These are phyloP conservation scores for Drosophila mettleri DNA, from an alignment of 2,888 invertebrate species.

Conservation along the genomic window DNA sequence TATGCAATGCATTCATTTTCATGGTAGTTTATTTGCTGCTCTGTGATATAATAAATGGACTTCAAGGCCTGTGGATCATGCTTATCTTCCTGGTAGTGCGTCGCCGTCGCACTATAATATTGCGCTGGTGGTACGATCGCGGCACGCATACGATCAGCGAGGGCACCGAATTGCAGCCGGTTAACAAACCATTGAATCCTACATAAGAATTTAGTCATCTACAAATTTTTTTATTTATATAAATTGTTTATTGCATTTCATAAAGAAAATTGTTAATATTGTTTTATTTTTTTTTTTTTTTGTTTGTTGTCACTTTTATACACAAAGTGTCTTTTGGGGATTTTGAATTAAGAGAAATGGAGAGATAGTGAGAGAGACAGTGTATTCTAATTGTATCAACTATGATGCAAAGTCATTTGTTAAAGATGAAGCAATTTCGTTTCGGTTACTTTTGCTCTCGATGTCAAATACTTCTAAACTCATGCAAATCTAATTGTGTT, in stretches of 20 bases:
- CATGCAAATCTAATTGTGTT: constrained; percentile 51
- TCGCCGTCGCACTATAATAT: constrained; percentile 80
- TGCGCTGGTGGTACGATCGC: constrained; percentile 84
- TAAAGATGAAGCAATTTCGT: constrained; percentile 46
- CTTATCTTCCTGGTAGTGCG: constrained; percentile 87
- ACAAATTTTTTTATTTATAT: constrained; percentile 52
- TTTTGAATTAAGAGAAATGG: constrained; percentile 10
- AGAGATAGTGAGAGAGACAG: constrained; percentile 24
- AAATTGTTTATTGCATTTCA: constrained; percentile 75
- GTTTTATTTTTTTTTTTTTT: constrained; percentile 6
- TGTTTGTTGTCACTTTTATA: constrained; percentile 50
- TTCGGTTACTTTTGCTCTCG: constrained; percentile 29
- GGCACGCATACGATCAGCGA: constrained; percentile 81
- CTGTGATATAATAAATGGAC: constrained; percentile 89
- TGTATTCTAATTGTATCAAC: constrained; percentile 54
- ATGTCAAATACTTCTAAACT: constrained; percentile 46
- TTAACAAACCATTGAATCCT: constrained; percentile 55
- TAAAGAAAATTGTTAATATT: constrained; percentile 54
- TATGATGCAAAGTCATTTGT: constrained; percentile 52
- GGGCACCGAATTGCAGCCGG: constrained; percentile 64
- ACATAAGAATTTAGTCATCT: constrained; percentile 41
- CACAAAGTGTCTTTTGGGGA: constrained; percentile 53
- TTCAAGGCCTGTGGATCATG: constrained; percentile 89
- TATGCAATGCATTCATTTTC: constrained; percentile 20
- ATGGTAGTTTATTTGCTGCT: constrained; percentile 86